Base-by-base conservation (phyloP, 37 sponge, comb jelly and placozoan species). In the Spongilla lacustris region DNA sequence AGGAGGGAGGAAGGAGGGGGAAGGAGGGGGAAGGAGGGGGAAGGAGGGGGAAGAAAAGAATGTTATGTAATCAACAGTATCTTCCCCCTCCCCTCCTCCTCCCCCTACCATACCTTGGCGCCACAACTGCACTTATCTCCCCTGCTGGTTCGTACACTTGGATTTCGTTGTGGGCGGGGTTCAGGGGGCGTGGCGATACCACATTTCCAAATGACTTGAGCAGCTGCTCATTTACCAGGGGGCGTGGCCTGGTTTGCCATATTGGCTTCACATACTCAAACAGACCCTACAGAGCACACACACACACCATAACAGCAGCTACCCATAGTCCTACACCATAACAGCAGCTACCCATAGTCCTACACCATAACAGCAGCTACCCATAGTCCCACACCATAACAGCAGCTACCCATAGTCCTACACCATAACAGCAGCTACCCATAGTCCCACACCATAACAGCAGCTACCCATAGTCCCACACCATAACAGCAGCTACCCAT, bases 141-240 rank as follows among this genome's bases (percentile, higher is more conserved):
- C 76, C 72, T 22, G 85, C 73, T 67, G 35, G 37, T 5, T 89
- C 91, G 67, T 91, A 93, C 46, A 89, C 36, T 35, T 93, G 96
- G 30, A 87, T 74, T 25, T 93, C 77, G 10, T 73, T 85, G 46
- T 91, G 75, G n/a, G 82, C 49, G 72, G 98, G 98, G 81, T 97
- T 97, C 49, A 97, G 80, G 81, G 98, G 98, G 68, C 98, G 87
- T 30, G 94, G 86, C 14, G 96, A 84, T 8, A 97, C 90, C 80
- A 84, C 90, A 29, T 79, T 34, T 29, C 96, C 96, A 85, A 97
- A 97, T 12, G 68, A 34, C 38, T 87, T 86, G 67, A 93, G 58
- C n/a, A 84, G 80, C 25, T 81, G 83, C 66, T 97, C 92, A 30
- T 93, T 90, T 2, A 93, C 67, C 24, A 69, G 22, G 58, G 92